phyloP scores from a whole-genome alignment of 1,140 invertebrate species.

The Lordiphosa collinella region DNA sequence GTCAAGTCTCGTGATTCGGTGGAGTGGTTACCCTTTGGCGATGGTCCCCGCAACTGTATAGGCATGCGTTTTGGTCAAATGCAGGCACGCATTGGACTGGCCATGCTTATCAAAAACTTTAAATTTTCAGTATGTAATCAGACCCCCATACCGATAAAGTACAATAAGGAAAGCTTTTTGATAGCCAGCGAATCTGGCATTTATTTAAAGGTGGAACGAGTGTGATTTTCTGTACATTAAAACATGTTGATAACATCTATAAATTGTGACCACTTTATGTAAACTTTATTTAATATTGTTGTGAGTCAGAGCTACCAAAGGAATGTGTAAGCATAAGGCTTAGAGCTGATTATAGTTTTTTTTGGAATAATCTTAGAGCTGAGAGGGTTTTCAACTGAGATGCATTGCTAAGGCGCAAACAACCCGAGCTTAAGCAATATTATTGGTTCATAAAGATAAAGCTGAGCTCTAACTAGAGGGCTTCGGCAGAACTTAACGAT shows the following conservation, averaged over 20 bases:
- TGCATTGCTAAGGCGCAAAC: too few species aligned
- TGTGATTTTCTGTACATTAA: conserved; percentile 12
- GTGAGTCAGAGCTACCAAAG: too few species aligned
- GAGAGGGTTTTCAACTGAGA: too few species aligned
- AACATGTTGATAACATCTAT: not conserved
- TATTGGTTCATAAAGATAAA: too few species aligned
- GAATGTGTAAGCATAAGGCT: too few species aligned
- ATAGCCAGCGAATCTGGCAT: conserved; percentile 50
- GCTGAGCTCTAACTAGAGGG: too few species aligned
- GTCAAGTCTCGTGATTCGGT: conserved; percentile 78
- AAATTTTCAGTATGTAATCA: conserved; percentile 67
- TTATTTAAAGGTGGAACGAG: conserved; percentile 44
- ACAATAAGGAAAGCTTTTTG: conserved; percentile 41
- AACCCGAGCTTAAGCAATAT: too few species aligned
- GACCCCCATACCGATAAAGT: conserved; percentile 56
- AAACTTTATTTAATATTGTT: too few species aligned
- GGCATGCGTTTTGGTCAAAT: conserved; percentile 84
- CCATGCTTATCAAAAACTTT: conserved; percentile 72
- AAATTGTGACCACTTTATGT: conserved; percentile 13
- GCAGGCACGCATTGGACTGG: conserved; percentile 82
- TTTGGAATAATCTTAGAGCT: too few species aligned
- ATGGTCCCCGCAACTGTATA: conserved; percentile 75
- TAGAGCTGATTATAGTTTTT: too few species aligned
- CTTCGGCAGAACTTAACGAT: too few species aligned
- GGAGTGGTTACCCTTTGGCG: conserved; percentile 83